Conservation (phyloP, 1,140 invertebrate species). For the Magallana gigas region DNA sequence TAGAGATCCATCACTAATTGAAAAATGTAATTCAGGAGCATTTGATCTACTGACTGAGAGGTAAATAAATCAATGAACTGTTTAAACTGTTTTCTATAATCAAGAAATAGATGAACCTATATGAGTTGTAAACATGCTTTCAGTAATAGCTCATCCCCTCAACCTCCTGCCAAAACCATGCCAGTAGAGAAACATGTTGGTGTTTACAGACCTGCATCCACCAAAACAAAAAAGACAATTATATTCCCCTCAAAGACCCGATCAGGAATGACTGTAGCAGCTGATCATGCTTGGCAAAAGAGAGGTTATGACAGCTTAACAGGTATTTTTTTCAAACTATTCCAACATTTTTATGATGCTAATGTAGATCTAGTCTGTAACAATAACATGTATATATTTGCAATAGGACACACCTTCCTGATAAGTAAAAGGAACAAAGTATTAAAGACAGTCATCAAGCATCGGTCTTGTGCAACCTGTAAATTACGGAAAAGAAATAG, state of each 20-base stretch:
- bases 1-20: neutral
- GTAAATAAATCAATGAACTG: neutral
- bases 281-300: slow-evolving; percentile 29
- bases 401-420: slow-evolving; percentile 41
- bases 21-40: neutral
- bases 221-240: neutral
- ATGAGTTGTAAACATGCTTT: no score
- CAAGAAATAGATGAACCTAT: no score
- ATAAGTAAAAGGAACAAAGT: slow-evolving; percentile 55
- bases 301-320: slow-evolving; percentile 40
- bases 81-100: no score
- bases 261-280: slow-evolving; percentile 12
- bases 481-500: slow-evolving; percentile 48
- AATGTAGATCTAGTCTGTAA: neutral
- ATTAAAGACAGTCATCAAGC: slow-evolving; percentile 48
- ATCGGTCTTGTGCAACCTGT: neutral
- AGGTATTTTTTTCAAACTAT: slow-evolving; percentile 19
- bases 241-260: slow-evolving; percentile 41
- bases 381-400: neutral
- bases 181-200: no score
- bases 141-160: no score
- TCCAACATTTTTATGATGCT: neutral
- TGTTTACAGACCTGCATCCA: no score
- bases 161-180: no score
- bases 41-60: slow-evolving; percentile 4